A percentile compares a stretch with the other conserved stretches of the same genome.
phyloP scores from a whole-genome alignment of 2,113 vertebrate genomes.

The Rhabdomys dilectus region DNA sequence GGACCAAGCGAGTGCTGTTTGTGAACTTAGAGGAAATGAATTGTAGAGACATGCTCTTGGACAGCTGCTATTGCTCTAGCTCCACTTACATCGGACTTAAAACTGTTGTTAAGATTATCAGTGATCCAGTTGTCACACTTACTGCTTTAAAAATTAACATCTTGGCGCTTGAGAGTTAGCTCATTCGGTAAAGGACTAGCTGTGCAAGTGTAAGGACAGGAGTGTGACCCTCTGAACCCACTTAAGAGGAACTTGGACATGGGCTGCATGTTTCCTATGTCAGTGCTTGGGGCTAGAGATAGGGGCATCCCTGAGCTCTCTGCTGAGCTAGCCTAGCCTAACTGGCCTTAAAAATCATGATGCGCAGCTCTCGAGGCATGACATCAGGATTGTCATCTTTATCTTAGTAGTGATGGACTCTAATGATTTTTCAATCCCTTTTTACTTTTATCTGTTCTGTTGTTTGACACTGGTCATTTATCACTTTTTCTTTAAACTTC shows the following conservation, averaged over 20 bases:
- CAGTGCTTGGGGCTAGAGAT: background rate
- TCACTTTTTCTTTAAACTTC: slow-evolving; percentile 39
- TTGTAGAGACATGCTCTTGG: background rate
- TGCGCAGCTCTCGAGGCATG: background rate
- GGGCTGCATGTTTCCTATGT: background rate
- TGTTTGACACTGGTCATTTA: background rate
- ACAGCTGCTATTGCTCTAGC: background rate
- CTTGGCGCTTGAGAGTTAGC: background rate
- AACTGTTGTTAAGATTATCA: background rate
- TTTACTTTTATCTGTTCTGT: background rate
- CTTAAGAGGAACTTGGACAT: background rate
- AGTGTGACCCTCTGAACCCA: background rate
- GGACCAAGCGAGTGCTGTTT: background rate
- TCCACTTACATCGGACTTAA: background rate
- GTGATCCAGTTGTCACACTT: background rate
- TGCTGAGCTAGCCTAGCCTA: background rate
- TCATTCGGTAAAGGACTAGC: background rate
- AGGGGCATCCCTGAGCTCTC: background rate
- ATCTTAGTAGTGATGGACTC: background rate
- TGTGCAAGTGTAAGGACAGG: background rate
- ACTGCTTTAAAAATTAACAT: background rate
- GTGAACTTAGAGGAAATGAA: background rate
- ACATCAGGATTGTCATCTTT: background rate
- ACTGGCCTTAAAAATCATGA: background rate
- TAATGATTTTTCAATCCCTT: background rate